phyloP scores from a whole-genome alignment of 1,140 invertebrate genomes.

The Drosophila oshimai region DNA sequence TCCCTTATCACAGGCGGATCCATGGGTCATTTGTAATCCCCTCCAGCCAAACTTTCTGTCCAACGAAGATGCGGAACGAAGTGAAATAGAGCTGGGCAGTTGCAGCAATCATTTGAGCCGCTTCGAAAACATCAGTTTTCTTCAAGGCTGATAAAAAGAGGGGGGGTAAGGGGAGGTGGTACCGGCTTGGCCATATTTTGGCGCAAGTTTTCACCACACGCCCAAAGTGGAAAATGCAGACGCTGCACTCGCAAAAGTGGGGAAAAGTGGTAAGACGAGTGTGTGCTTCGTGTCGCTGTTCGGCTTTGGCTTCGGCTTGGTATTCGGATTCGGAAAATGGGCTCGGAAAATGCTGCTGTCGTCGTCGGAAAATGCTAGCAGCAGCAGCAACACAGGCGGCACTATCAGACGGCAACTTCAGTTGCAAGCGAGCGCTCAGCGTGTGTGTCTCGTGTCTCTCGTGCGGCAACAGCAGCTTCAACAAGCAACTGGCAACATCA shows the following conservation, averaged over 20 bases:
- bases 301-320: constrained; percentile 4
- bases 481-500: background rate
- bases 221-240: constrained; percentile 56
- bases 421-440: constrained; percentile 75
- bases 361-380: constrained; percentile 5
- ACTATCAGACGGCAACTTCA: constrained; percentile 74
- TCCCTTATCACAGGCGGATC: too few relatives aligned
- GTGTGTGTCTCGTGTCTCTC: constrained; percentile 62
- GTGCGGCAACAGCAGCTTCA: constrained; percentile 2
- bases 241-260: constrained; percentile 29
- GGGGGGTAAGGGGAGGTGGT: background rate
- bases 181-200: constrained; percentile 64
- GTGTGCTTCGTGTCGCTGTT: background rate
- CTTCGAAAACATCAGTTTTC: constrained; percentile 5
- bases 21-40: too few relatives aligned
- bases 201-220: constrained; percentile 69
- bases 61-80: background rate
- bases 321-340: constrained; percentile 13
- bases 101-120: constrained; percentile 29
- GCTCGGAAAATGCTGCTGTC: constrained; percentile 12
- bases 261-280: constrained; percentile 55
- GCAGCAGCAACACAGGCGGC: constrained; percentile 28
- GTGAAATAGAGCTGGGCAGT: constrained; percentile 10
- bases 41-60: background rate
- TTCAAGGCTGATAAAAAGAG: background rate